phyloP scores from a whole-genome alignment of 2,113 vertebrate genomes.

The Prinia subflava region DNA sequence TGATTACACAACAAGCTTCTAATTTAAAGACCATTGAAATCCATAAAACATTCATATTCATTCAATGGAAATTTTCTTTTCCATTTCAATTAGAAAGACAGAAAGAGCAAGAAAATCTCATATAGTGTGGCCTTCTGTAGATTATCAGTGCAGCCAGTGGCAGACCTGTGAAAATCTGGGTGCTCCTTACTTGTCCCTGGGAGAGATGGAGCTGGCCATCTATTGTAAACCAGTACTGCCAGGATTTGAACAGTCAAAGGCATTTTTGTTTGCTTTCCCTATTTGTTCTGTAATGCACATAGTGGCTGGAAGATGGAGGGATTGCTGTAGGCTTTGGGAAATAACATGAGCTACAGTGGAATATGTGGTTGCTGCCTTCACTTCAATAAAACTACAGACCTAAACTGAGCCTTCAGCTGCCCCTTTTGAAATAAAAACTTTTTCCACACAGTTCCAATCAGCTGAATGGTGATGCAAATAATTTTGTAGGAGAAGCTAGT shows the following conservation, averaged over 20 bases:
- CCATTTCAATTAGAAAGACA: background rate
- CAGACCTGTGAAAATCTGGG: background rate
- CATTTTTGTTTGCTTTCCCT: constrained; percentile 9
- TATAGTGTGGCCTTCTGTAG: background rate
- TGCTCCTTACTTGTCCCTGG: background rate
- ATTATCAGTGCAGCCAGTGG: background rate
- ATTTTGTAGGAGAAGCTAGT: background rate
- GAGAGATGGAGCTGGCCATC: background rate
- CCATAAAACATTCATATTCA: background rate
- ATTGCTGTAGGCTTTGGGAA: background rate
- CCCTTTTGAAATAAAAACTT: background rate
- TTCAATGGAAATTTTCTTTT: background rate
- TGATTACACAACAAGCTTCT: background rate
- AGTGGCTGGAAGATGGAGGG: background rate
- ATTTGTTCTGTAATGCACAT: constrained; percentile 24
- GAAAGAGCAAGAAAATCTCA: background rate
- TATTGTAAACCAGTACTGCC: constrained; percentile 44
- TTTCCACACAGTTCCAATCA: background rate
- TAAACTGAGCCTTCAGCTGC: background rate
- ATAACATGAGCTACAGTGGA: background rate
- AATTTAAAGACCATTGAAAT: background rate
- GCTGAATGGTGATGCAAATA: background rate
- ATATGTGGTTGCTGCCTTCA: background rate
- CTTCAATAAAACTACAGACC: background rate
- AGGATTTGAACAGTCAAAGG: constrained; percentile 56